Evolutionary conservation across 2,113 vertebrate species (phyloP).

Genomic region (Oreotrochilus melanogaster): DNA sequence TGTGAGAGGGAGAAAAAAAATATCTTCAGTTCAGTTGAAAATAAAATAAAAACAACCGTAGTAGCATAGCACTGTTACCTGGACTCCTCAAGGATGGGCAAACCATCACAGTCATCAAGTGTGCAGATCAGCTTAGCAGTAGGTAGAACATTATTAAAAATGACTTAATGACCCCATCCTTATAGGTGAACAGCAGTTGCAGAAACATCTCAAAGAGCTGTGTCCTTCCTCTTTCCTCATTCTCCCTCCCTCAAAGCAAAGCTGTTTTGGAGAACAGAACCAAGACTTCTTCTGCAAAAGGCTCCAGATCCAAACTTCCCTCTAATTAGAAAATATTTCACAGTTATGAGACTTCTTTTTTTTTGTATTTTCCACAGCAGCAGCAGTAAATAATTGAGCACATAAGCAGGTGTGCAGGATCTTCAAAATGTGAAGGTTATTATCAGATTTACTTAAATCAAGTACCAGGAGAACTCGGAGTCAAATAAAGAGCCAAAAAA

Average conservation of each 20-base stretch:
- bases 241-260: not conserved
- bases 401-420: not conserved
- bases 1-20: not conserved
- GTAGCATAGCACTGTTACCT: fast-evolving
- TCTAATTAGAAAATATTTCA: not conserved
- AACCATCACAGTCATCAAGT: not conserved
- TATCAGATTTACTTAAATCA: not conserved
- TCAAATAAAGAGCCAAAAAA: not conserved
- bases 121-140: not conserved
- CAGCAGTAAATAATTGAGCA: not conserved
- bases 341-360: not conserved
- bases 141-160: not conserved
- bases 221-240: not conserved
- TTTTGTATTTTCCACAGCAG: not conserved
- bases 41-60: not conserved
- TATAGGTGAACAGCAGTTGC: not conserved
- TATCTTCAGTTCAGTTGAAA: not conserved
- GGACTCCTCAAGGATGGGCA: not conserved
- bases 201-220: not conserved
- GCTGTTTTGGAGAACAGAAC: not conserved
- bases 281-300: not conserved
- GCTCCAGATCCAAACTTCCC: not conserved
- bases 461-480: not conserved
- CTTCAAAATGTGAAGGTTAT: not conserved
- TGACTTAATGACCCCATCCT: not conserved